phyloP scores from a whole-genome alignment of 2,113 vertebrate genomes.

The Okapia johnstoni region DNA sequence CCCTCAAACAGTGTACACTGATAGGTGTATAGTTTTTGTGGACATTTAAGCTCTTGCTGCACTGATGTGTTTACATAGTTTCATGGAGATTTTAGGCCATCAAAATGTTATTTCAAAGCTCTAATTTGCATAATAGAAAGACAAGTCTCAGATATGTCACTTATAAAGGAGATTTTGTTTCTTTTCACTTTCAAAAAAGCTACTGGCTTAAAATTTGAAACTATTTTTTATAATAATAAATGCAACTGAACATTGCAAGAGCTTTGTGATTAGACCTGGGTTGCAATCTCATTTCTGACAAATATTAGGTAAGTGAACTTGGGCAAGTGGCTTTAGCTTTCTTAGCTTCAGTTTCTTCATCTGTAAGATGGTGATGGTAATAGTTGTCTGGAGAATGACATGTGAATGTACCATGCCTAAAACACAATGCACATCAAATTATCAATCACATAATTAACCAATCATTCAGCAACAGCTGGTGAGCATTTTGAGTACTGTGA shows the following conservation, averaged over 20 bases:
- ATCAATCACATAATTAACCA: background rate
- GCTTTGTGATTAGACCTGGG: background rate
- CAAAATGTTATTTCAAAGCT: conserved; percentile 1
- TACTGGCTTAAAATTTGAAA: background rate
- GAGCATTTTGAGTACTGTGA: background rate
- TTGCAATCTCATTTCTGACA: background rate
- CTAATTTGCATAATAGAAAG: background rate
- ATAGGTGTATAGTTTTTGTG: background rate
- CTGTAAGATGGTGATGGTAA: background rate
- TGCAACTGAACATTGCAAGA: background rate
- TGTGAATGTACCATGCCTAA: background rate
- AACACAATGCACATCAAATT: background rate
- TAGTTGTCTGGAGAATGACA: background rate
- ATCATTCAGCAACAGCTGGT: background rate
- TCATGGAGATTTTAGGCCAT: background rate
- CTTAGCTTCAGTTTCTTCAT: background rate
- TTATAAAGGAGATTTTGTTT: background rate
- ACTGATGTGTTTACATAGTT: background rate
- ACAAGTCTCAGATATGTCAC: background rate
- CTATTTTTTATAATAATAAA: background rate
- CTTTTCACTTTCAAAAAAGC: background rate
- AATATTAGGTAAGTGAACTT: background rate
- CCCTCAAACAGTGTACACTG: background rate
- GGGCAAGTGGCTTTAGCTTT: background rate
- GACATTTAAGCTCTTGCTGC: background rate